Evolutionary conservation across 1,140 invertebrate species (phyloP), one percentile per base, ranked within the genome.

Genomic region (Cataglyphis hispanica): DNA sequence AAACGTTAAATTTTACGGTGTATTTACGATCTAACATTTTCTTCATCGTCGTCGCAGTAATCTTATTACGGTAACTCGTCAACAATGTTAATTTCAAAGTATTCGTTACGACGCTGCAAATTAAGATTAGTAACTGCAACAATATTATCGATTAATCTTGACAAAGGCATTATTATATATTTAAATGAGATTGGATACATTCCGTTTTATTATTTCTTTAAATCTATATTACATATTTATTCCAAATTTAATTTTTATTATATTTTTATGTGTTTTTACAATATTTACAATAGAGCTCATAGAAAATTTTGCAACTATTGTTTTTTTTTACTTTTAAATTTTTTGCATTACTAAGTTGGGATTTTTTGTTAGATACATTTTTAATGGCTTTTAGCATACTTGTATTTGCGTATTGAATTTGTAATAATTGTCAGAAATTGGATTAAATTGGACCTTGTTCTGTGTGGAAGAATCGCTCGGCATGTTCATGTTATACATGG

Each of bases 1-100:
- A 89, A 90, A 85, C 90, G 90, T 92, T 92, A 91, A 92, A 91
- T 84, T 92, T 92, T 91, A 91, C 70, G 66, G 61, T 66, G 80
- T 91, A 89, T 92, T 91, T 91, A 91, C 87, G 91, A 88, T 64
- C 64, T 22, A 22, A 69, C 58, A 74, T 63, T 88, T 86, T 66
- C 77, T 90, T 90, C 63, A 31, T 85, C 53, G 76, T 34, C 75
- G 50, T 56, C 61, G 70, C 58, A 66, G 53, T 53, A 37, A 86
- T 84, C 53, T 69, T 56, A 60, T 53, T 31, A 16, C 6, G 16
- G 50, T 53, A 84, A 84, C 37, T 76, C 34, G 81, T 60, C 78
- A 43, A 61, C 85, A 40, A 40, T 61, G 70, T 90, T 81, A 90
- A 90, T 86, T 31, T 63, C 19, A 53, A 61, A 70, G 63, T 22